Percentiles rank a stretch among this genome's conserved stretches.
Evolutionary conservation across 2,888 invertebrate species (phyloP).

Genomic region (Sericinus montela): DNA sequence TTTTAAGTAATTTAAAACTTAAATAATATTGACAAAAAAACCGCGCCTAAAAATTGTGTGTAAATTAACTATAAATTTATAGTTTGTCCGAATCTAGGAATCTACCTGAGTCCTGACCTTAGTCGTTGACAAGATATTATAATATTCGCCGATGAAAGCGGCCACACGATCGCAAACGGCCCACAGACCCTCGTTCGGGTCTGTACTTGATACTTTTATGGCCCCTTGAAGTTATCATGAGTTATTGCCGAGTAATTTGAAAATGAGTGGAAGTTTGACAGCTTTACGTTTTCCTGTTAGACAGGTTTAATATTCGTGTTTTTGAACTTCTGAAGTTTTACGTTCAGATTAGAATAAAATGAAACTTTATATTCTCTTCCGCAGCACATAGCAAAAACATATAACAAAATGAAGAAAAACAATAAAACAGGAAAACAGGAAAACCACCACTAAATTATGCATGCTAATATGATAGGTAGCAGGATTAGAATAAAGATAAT

Average conservation of each 20-base stretch:
- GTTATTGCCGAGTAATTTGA: constrained; percentile 66
- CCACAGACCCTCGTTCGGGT: constrained; percentile 35
- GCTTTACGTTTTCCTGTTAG: constrained; percentile 49
- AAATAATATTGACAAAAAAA: too few relatives aligned
- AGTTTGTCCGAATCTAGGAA: background rate
- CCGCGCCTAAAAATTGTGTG: too few relatives aligned
- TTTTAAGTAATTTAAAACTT: too few relatives aligned
- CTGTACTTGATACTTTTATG: constrained; percentile 74
- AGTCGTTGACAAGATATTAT: constrained; percentile 51
- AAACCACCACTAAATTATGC: too few relatives aligned
- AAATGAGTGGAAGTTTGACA: constrained; percentile 65
- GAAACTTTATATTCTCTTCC: too few relatives aligned
- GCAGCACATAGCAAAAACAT: too few relatives aligned
- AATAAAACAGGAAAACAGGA: too few relatives aligned
- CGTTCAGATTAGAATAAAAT: too few relatives aligned
- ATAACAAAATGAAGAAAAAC: too few relatives aligned
- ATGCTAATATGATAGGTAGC: too few relatives aligned
- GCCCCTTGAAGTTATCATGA: constrained; percentile 64
- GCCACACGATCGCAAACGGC: constrained; percentile 29
- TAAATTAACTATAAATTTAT: too few relatives aligned
- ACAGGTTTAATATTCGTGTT: constrained; percentile 23
- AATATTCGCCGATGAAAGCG: constrained; percentile 52
- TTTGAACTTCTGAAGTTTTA: constrained; percentile 4
- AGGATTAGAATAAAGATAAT: too few relatives aligned
- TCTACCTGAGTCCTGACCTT: constrained; percentile 34